Base-by-base conservation (phyloP, 2,797 vertebrate genomes). In the Lagorchestes hirsutus region DNA sequence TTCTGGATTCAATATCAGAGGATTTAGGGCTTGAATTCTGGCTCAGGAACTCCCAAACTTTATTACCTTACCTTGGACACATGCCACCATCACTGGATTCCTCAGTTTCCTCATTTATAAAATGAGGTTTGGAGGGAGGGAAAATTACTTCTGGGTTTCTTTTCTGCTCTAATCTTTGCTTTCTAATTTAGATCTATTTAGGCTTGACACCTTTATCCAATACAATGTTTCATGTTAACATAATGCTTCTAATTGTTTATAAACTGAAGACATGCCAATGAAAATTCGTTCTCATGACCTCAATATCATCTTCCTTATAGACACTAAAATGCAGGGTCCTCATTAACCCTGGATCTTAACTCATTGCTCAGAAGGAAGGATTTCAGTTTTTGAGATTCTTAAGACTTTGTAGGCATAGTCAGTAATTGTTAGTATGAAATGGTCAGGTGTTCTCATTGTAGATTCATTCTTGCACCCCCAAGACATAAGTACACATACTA, bases 361-460 rank as follows among this genome's bases (percentile, higher is more conserved):
- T 94, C 46, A 94, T 94, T 96, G 90, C 50, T 12, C 54, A 31
- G 57, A 94, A 94, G 55, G 18, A 96, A 94, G 27, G 40, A 3
- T 92, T 34, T 14, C 54, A 67, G 46, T 29, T 55, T 93, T 95
- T 1, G 67, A 29, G 90, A 40, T 90, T 67, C 57, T 94, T 16
- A 87, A 55, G 93, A 12, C 40, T 92, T 29, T 59, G 13, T 92
- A 92, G 91, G 28, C 29, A 95, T 4, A 93, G 31, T 54, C 82
- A 97, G 54, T 5, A 93, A 59, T 93, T 96, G 29, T 91, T 95
- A 24, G 50, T 31, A 90, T 54, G 50, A 93, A 50, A 91, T 18
- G 54, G 50, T 55, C 87, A 55, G 40, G 40, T 82, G 2, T 46
- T 82, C 18, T 82, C 74, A 22, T 14, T 1, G 0, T 46, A 67